Evolutionary conservation across 64 coral and sea anemone genomes (phyloP).

Genomic region (Hydrozoanthus tunicans): DNA sequence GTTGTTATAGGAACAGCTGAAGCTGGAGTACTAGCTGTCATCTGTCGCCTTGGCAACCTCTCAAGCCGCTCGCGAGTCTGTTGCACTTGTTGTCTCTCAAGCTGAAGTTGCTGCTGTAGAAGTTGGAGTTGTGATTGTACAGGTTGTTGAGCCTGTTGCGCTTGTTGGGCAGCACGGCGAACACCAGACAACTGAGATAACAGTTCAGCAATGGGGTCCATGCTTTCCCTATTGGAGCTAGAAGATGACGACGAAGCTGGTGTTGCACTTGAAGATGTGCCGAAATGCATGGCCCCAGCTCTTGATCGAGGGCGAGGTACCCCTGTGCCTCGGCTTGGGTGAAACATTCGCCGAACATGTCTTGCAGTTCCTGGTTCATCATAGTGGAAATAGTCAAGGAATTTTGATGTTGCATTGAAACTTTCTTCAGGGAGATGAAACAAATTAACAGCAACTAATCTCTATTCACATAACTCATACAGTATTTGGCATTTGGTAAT

Average conservation of each 20-base stretch:
- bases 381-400: slow-evolving; percentile 70
- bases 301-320: slow-evolving; percentile 79
- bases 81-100: slow-evolving; percentile 97
- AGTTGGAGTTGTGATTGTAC: slow-evolving; percentile 96
- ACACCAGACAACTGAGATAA: slow-evolving; percentile 94
- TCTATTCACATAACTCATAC: too few species aligned
- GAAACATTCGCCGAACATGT: slow-evolving; percentile 94
- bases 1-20: slow-evolving; percentile 50
- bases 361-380: slow-evolving; percentile 86
- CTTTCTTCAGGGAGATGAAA: too few species aligned
- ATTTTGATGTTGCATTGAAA: neutral
- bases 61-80: slow-evolving; percentile 95
- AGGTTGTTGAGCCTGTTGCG: slow-evolving; percentile 90
- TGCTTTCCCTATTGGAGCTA: slow-evolving; percentile 77
- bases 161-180: slow-evolving; percentile 85
- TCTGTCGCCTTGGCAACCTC: slow-evolving; percentile 80
- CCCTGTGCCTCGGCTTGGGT: slow-evolving; percentile 76
- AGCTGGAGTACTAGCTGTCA: slow-evolving; percentile 66
- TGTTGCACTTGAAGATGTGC: slow-evolving; percentile 65
- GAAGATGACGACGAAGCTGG: slow-evolving; percentile 64
- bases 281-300: slow-evolving; percentile 85
- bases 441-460: too few species aligned
- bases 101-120: slow-evolving; percentile 90
- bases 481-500: too few species aligned
- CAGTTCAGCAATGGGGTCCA: slow-evolving; percentile 96